A percentile compares a stretch with the other conserved stretches of the same genome.
Evolutionary conservation across 2,888 invertebrate genomes (phyloP).

Genomic region (Merodon equestris): DNA sequence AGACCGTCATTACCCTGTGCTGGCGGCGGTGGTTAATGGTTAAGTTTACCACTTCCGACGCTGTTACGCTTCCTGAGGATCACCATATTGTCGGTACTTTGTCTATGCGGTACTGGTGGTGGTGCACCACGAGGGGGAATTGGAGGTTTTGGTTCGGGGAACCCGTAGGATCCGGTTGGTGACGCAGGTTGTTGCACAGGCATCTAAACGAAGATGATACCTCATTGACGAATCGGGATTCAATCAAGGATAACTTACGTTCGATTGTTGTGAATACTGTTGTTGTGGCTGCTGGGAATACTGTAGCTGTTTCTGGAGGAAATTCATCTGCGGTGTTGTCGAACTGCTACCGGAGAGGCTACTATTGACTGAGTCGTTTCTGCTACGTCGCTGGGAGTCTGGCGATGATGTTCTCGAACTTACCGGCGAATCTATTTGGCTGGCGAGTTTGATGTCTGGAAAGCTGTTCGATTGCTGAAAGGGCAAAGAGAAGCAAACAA

Average conservation of each 20-base stretch:
- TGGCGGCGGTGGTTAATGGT: too few relatives aligned
- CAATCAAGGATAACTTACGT: slow-evolving; percentile 25
- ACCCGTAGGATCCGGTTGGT: slow-evolving; percentile 73
- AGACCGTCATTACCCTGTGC: slow-evolving; percentile 3
- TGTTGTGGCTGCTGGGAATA: slow-evolving; percentile 70
- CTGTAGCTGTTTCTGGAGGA: slow-evolving; percentile 80
- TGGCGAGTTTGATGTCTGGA: slow-evolving; percentile 77
- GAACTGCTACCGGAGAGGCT: slow-evolving; percentile 75
- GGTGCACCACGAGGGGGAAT: slow-evolving; percentile 82
- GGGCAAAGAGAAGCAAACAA: neutral
- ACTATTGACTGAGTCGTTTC: slow-evolving; percentile 75
- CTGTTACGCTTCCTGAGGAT: slow-evolving; percentile 74
- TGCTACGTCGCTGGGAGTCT: slow-evolving; percentile 79
- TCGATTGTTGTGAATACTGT: slow-evolving; percentile 69
- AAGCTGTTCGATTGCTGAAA: slow-evolving; percentile 78
- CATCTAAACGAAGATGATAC: slow-evolving; percentile 31
- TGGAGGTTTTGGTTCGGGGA: slow-evolving; percentile 80
- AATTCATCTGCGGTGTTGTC: slow-evolving; percentile 81
- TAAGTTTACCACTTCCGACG: slow-evolving; percentile 74
- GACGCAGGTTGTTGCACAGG: slow-evolving; percentile 73
- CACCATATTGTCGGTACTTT: slow-evolving; percentile 77
- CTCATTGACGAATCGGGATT: neutral
- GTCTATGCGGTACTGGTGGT: slow-evolving; percentile 80
- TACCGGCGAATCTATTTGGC: slow-evolving; percentile 80
- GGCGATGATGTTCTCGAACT: slow-evolving; percentile 81